Percentiles rank a stretch among this genome's conserved stretches.
These are phyloP conservation scores for Eublepharis macularius DNA, from an alignment of 2,113 vertebrate genomes.

Conservation along the genomic window DNA sequence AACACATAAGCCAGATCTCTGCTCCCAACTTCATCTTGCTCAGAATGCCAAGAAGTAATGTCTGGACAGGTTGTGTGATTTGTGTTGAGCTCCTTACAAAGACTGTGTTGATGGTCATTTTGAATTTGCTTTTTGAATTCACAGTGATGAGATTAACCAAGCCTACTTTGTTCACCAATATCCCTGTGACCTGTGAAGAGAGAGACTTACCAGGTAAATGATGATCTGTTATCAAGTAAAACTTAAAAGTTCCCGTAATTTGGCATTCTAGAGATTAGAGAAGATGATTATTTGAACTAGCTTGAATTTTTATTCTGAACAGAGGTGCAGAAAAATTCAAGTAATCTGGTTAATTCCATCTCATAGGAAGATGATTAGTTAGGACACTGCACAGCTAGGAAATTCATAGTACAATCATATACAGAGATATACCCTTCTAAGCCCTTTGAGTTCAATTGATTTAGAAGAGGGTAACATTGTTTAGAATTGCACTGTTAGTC, in stretches of 20 bases:
- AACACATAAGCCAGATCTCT: neutral
- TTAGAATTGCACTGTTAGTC: neutral
- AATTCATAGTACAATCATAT: no score
- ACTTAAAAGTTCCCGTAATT: neutral
- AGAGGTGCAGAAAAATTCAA: neutral
- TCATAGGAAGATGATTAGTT: no score
- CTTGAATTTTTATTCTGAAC: neutral
- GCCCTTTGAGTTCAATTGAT: neutral
- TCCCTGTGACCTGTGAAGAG: conserved; percentile 96
- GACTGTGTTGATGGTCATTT: neutral
- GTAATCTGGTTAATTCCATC: neutral
- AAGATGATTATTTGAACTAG: neutral
- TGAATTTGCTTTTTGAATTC: conserved; percentile 54
- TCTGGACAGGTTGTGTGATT: neutral
- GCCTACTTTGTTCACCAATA: conserved; percentile 96
- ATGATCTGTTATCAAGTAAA: neutral
- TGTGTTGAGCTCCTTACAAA: neutral
- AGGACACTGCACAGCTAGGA: no score
- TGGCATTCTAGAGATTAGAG: neutral
- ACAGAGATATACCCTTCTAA: no score
- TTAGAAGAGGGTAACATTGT: no score
- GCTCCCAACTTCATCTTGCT: neutral
- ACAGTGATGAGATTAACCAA: conserved; percentile 98
- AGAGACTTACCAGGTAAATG: conserved; percentile 92
- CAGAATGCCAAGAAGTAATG: neutral